Base-by-base conservation (phyloP, 1,140 invertebrate genomes). In the Antheraea pernyi region DNA sequence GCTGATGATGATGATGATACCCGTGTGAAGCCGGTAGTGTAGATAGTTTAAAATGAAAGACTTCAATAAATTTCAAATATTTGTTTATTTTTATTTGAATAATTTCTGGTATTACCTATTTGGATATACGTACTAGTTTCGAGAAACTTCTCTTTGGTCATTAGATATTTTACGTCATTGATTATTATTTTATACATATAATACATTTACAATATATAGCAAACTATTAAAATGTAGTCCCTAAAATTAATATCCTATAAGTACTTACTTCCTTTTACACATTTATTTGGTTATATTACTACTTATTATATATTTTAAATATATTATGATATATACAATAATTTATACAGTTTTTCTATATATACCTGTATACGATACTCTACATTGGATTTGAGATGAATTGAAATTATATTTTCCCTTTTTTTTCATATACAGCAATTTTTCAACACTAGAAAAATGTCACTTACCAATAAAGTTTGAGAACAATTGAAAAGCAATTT, bases 61-160 rank as follows among this genome's bases (percentile, higher is more conserved):
- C 5, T 6, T 16, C 13, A 16, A 53, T 53, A 53, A 53, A 53
- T 53, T 53, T 13, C 4, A 13, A 53, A n/a, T 53, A 13, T 13
- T 16, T 1, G 5, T 42, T 42, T 42, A 30, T 30, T 30, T 2
- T 53, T 53, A 53, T 53, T 53, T 16, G 16, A 53, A 11, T 53
- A 53, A 53, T 53, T 53, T 53, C 46, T 53, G 16, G 13, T 53
- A 53, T 53, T 16, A 53, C 16, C 46, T 16, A 53, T 2, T 53
- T 53, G 46, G 46, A 53, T 53, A 53, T 53, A 53, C 16, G 6
- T 11, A 53, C 46, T 53, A 53, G 6, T 53, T 53, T 53, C 46
- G 46, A 53, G 46, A 53, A 53, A 53, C 46, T 53, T 53, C 46
- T 53, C 46, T 53, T 53, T 53, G 46, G 46, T 53, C 46, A 53